These are phyloP conservation scores for Caenorhabditis uteleia DNA, from an alignment of 2,888 invertebrate genomes.

Conservation along the genomic window DNA sequence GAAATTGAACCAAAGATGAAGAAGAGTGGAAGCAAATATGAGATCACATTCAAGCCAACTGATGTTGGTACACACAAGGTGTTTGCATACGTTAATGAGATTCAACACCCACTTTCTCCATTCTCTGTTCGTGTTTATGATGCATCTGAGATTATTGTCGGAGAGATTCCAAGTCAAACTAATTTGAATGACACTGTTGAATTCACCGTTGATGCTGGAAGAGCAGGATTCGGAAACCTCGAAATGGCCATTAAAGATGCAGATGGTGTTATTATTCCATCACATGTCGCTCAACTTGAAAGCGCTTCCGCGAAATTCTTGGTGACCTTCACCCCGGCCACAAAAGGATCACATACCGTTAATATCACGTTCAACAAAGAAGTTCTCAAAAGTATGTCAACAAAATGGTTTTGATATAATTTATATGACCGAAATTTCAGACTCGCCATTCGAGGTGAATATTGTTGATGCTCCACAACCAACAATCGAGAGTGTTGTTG, in stretches of 20 bases:
- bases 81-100: conserved; percentile 61
- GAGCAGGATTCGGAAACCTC: conserved; percentile 90
- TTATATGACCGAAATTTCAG: conserved; percentile 71
- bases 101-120: conserved; percentile 65
- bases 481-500: conserved; percentile 15
- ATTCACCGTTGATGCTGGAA: conserved; percentile 84
- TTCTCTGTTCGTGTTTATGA: conserved; percentile 68
- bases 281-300: conserved; percentile 69
- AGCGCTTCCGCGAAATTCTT: conserved; percentile 77
- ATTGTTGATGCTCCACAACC: conserved; percentile 74
- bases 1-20: conserved; percentile 58
- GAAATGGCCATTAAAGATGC: conserved; percentile 91
- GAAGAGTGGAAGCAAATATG: conserved; percentile 66
- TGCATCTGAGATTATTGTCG: conserved; percentile 89
- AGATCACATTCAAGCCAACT: conserved; percentile 80
- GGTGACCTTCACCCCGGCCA: conserved; percentile 93
- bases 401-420: neutral
- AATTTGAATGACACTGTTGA: conserved; percentile 77
- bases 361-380: conserved; percentile 97
- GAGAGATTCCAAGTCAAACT: conserved; percentile 86
- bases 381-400: conserved; percentile 70
- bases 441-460: conserved; percentile 78
- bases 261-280: conserved; percentile 79
- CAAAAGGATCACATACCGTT: conserved; percentile 90
- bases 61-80: conserved; percentile 78